Conservation (phyloP, 2,797 vertebrate species). For the Smutsia gigantea region DNA sequence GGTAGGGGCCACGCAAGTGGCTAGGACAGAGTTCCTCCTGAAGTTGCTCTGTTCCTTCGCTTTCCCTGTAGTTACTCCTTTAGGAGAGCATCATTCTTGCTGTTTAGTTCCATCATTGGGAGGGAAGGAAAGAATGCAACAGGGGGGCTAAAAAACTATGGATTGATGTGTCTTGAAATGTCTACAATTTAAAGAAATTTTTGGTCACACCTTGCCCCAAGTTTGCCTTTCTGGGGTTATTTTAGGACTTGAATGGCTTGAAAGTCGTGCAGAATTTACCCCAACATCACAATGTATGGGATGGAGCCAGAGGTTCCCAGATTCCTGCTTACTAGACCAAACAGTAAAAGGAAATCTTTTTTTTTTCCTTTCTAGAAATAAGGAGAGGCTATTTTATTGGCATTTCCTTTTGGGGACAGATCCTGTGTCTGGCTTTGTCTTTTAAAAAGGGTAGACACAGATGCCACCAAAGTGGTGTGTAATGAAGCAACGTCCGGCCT, state of each 20-base stretch:
- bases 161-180: background rate
- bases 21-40: background rate
- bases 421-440: background rate
- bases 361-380: constrained; percentile 51
- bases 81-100: background rate
- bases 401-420: constrained; percentile 39
- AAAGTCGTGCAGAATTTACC: background rate
- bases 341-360: constrained; percentile 54
- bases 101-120: background rate
- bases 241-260: background rate
- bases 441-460: background rate
- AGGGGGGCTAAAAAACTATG: background rate
- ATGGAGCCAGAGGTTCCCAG: constrained; percentile 9
- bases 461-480: background rate
- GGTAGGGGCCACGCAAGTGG: no score
- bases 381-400: constrained; percentile 23
- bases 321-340: constrained; percentile 66
- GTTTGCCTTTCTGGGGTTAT: background rate
- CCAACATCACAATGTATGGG: background rate
- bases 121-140: background rate
- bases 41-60: background rate
- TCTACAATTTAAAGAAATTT: constrained; percentile 15
- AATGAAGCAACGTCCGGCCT: background rate
- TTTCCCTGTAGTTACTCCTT: background rate
- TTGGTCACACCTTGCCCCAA: background rate